These are phyloP conservation scores for honey bee (Apis mellifera) DNA, from an alignment of 1,140 invertebrate species.

Conservation along the genomic window DNA sequence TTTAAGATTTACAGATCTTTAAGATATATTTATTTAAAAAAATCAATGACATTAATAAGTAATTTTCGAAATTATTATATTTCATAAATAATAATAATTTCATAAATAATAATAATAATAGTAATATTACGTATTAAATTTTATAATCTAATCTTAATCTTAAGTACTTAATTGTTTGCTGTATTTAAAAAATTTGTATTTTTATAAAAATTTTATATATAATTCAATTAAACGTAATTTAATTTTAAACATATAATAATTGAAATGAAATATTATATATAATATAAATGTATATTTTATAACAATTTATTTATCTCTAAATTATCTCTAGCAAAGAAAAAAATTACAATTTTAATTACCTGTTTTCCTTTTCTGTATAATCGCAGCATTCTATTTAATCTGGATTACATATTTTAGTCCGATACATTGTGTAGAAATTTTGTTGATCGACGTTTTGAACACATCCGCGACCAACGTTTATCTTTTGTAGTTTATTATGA, in stretches of 20 bases:
- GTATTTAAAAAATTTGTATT: no score
- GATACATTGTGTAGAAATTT: slow-evolving; percentile 22
- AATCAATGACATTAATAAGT: neutral
- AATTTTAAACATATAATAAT: no score
- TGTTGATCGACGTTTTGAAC: slow-evolving; percentile 17
- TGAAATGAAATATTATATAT: no score
- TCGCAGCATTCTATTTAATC: slow-evolving; percentile 43
- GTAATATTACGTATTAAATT: neutral
- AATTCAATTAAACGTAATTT: neutral
- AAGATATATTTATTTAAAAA: neutral
- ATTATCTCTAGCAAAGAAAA: no score
- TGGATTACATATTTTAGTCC: slow-evolving; percentile 51
- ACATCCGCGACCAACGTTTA: slow-evolving; percentile 13
- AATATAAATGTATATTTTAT: no score
- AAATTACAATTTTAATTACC: slow-evolving; percentile 8
- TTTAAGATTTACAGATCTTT: no score
- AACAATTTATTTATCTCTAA: no score
- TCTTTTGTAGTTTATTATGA: neutral
- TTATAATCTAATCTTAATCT: no score
- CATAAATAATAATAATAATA: no score
- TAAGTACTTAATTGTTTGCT: no score
- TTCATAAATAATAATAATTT: no score
- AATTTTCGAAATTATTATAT: neutral
- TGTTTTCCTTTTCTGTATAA: neutral
- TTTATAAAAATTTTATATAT: neutral